phyloP scores from a whole-genome alignment of 2,797 vertebrate genomes.

The Channallabes apus region DNA sequence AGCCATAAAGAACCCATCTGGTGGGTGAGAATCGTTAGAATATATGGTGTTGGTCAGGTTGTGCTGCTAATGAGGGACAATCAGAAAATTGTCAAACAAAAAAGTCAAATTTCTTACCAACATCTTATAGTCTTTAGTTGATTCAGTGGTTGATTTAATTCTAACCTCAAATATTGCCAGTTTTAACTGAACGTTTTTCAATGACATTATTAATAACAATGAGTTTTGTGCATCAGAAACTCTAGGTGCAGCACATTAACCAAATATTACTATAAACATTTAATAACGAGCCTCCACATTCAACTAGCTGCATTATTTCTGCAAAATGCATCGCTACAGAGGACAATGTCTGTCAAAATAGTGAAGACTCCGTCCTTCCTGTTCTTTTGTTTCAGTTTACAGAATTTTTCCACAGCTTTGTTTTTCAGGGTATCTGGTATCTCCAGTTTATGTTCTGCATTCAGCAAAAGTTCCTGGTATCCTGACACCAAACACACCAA shows the following conservation, averaged over 20 bases:
- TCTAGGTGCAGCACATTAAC: not conserved
- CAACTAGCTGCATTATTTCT: not conserved
- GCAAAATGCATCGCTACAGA: not conserved
- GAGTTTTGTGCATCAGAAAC: too few species aligned
- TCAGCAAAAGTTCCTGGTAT: not conserved
- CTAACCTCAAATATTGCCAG: too few species aligned
- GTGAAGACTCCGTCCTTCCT: too few species aligned
- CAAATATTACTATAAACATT: not conserved
- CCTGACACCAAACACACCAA: not conserved
- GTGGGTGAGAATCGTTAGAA: not conserved
- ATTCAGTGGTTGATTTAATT: not conserved
- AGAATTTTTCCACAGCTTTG: not conserved
- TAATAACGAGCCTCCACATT: not conserved
- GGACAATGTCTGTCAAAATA: too few species aligned
- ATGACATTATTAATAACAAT: too few species aligned
- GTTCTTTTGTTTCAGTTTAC: not conserved
- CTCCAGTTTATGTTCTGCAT: not conserved
- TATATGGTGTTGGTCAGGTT: not conserved
- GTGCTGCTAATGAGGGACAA: not conserved
- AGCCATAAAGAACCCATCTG: constrained; percentile 69
- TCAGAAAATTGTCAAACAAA: not conserved
- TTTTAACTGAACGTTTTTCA: too few species aligned
- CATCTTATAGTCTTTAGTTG: not conserved
- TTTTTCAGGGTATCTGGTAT: not conserved
- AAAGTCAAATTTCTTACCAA: not conserved